Evolutionary conservation across 2,888 invertebrate species (phyloP), one percentile per base, ranked within the genome.

Genomic region (Colletes collaris): DNA sequence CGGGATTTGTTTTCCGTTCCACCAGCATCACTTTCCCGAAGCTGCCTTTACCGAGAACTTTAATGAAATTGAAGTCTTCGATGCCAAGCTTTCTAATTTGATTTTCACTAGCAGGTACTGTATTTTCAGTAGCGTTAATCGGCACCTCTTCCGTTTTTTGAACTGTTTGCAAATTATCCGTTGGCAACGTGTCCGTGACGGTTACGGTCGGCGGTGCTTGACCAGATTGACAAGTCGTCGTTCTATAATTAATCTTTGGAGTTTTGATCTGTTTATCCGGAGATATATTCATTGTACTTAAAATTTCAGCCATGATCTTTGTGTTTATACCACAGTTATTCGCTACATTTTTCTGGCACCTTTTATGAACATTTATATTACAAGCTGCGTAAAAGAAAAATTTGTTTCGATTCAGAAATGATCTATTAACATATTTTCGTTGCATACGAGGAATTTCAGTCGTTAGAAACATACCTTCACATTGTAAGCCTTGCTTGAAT

Each of bases 21-120:
- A 99, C 99, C 79, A 99, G 94, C 98, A 99, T 98, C 67, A 99
- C 99, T 95, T 99, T 99, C 76, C 99, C 99, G 94, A 99, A 99
- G 92, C 99, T 99, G 68, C 99, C 99, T 94, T 99, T 99, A 83
- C 99, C 99, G 82, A 99, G 95, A 88, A 99, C 99, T 95, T 99
- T 99, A 92, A 99, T 98, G 94, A 99, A 99, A 92, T 96, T 96
- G 94, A 99, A 99, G 94, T 99, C 98, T 71, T 96, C 95, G 84
- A 98, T 94, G 81, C 96, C 95, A 86, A 97, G 95, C 93, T 96
- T 96, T 82, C 91, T 91, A 79, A 90, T 79, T 80, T 90, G 88
- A 82, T 79, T 85, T 69, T 87, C 87, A 60, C 69, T 82, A 66
- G n/a, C 69, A 58, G 74, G 37, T 70, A 78, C 75, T 11, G 85